A percentile compares a stretch with the other conserved stretches of the same genome.
phyloP scores from a whole-genome alignment of 2,797 vertebrate species.

The Cynopterus sphinx region DNA sequence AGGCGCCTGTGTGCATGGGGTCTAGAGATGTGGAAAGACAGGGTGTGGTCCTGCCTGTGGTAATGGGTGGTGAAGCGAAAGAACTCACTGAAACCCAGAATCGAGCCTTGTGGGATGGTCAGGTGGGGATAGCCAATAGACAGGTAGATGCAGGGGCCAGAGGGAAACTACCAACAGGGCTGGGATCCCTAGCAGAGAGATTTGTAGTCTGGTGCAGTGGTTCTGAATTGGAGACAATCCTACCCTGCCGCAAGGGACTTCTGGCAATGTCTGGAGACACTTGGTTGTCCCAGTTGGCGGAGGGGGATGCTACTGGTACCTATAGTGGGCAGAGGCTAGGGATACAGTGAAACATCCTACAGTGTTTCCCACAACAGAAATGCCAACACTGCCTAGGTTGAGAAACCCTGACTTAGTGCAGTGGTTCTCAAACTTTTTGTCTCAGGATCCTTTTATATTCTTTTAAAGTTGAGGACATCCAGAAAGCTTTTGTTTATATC shows the following conservation, averaged over 20 bases:
- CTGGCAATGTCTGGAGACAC: slow-evolving; percentile 7
- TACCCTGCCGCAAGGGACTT: not conserved
- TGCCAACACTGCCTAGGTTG: not conserved
- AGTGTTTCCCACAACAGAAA: not conserved
- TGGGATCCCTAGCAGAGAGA: not conserved
- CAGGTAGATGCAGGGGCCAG: not conserved
- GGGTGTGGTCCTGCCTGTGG: not conserved
- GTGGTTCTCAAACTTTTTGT: not conserved
- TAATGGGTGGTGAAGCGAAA: not conserved
- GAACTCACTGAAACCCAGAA: not conserved
- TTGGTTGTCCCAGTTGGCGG: not conserved
- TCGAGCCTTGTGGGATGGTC: not conserved
- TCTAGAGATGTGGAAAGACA: not conserved
- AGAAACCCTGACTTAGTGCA: not conserved
- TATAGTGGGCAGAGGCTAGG: not conserved
- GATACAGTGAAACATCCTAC: not conserved
- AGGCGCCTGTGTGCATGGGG: not conserved
- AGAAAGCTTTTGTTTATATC: not conserved
- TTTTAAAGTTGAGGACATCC: not conserved
- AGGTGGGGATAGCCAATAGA: not conserved
- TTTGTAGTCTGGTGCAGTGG: not conserved
- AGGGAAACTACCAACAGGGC: not conserved
- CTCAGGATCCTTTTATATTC: not conserved
- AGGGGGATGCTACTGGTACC: not conserved
- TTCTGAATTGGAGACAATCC: not conserved